Evolutionary conservation across 2,888 invertebrate genomes (phyloP).

Genomic region (Frankliniella intonsa): DNA sequence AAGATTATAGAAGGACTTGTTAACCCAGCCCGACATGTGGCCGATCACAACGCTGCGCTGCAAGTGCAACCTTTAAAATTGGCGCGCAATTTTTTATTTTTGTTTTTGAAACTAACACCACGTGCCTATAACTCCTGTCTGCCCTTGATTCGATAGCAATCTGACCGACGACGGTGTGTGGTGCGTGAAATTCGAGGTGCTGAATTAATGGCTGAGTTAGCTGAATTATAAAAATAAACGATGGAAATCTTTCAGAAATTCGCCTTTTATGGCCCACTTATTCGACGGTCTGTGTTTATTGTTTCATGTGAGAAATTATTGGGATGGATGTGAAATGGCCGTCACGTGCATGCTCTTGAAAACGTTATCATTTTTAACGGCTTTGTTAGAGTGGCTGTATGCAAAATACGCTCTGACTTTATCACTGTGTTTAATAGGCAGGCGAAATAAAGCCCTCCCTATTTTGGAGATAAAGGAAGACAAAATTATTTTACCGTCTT

Average conservation of each 20-base stretch:
- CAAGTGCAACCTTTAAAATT: no score
- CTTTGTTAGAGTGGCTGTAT: constrained; percentile 3
- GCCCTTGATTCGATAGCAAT: not conserved
- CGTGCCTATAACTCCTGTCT: not conserved
- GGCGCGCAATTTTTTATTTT: no score
- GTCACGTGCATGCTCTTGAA: constrained; percentile 1
- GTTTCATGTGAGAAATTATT: constrained; percentile 21
- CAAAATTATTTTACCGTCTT: not conserved
- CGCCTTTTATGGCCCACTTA: not conserved
- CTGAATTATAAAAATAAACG: no score
- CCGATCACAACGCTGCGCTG: no score
- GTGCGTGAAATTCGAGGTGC: not conserved
- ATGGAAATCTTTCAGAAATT: not conserved
- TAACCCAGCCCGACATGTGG: no score
- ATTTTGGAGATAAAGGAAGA: not conserved
- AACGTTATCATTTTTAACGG: constrained; percentile 20
- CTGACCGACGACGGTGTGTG: not conserved
- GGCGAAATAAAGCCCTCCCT: not conserved
- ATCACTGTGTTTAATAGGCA: not conserved
- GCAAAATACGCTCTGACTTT: not conserved
- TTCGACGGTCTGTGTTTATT: not conserved
- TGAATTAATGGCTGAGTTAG: not conserved
- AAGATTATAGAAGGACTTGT: no score
- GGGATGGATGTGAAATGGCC: not conserved
- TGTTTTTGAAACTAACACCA: not conserved